Evolutionary conservation across 92 coral and sea anemone species (phyloP).

Genomic region (Epizoanthus stellaris): DNA sequence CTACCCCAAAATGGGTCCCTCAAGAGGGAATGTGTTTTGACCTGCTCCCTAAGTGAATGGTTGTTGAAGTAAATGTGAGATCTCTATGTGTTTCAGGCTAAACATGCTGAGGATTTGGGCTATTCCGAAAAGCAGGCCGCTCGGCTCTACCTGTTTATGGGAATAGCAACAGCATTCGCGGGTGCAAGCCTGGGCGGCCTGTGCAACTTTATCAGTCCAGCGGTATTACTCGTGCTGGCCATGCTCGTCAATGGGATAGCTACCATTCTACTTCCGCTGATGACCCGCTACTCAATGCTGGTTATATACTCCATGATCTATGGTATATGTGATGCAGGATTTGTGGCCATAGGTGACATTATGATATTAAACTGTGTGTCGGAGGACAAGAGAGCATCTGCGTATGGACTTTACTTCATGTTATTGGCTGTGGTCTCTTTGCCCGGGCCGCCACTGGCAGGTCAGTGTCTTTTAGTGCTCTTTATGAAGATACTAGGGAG

Average conservation of each 20-base stretch:
- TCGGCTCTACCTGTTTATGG: constrained; percentile 9
- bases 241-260: constrained; percentile 54
- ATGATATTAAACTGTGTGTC: constrained; percentile 43
- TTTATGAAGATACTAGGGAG: too few relatives aligned
- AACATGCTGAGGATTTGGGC: constrained; percentile 35
- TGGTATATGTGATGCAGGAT: constrained; percentile 59
- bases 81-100: constrained; percentile 8
- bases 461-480: not conserved
- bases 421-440: constrained; percentile 23
- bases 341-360: constrained; percentile 47
- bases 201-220: constrained; percentile 34
- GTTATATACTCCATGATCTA: constrained; percentile 48
- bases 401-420: constrained; percentile 37
- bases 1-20: too few relatives aligned
- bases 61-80: not conserved
- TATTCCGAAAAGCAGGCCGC: constrained; percentile 29
- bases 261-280: constrained; percentile 50
- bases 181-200: constrained; percentile 36
- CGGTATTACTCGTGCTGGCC: constrained; percentile 44
- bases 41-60: too few relatives aligned
- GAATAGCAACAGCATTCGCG: constrained; percentile 6
- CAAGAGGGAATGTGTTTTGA: too few relatives aligned
- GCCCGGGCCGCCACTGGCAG: constrained; percentile 41
- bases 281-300: constrained; percentile 25
- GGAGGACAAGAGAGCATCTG: constrained; percentile 28